phyloP scores from a whole-genome alignment of 2,888 invertebrate species.

The Eilema sororculum region DNA sequence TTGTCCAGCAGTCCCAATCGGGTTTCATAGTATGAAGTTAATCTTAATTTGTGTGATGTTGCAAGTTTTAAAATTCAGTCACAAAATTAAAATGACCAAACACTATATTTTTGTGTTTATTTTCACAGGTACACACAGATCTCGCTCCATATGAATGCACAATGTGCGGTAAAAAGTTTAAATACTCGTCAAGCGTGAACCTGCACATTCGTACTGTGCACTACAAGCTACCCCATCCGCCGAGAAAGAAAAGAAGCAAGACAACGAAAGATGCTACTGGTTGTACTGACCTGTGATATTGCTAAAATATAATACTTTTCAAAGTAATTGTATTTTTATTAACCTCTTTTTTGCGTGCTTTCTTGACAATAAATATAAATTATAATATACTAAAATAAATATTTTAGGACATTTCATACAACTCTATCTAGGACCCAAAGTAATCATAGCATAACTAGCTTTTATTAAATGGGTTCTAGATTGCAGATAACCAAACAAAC shows the following conservation, averaged over 20 bases:
- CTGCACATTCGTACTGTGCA: slow-evolving; percentile 58
- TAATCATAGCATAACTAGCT: background rate
- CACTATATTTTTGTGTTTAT: background rate
- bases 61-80: background rate
- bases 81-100: background rate
- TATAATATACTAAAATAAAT: too few species aligned
- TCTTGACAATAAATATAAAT: too few species aligned
- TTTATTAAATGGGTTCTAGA: background rate
- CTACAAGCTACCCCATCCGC: slow-evolving; percentile 55
- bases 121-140: slow-evolving; percentile 53
- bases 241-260: slow-evolving; percentile 45
- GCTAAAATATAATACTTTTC: slow-evolving; percentile 6
- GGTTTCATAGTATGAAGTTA: background rate
- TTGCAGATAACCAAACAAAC: too few species aligned
- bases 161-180: slow-evolving; percentile 59
- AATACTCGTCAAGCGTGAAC: slow-evolving; percentile 55
- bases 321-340: background rate
- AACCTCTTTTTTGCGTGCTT: background rate
- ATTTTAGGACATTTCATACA: background rate
- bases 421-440: too few species aligned
- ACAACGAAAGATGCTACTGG: background rate
- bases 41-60: background rate
- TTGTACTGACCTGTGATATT: slow-evolving; percentile 8
- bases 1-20: too few species aligned
- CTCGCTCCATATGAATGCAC: slow-evolving; percentile 53